Evolutionary conservation across 1,140 invertebrate species (phyloP).

Genomic region (Brachionus angularis): DNA sequence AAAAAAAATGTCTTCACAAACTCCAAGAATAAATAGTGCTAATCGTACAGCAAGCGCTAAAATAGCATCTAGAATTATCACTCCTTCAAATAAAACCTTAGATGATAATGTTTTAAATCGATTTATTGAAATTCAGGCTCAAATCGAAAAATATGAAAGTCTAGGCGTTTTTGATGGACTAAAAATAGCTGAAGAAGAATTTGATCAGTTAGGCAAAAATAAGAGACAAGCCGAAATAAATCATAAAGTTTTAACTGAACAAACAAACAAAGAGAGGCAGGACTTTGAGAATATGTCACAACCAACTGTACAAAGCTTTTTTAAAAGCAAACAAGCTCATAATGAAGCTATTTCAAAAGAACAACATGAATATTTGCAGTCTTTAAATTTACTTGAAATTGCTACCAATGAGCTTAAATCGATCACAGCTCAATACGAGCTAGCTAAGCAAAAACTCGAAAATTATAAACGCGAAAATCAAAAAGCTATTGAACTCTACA

Average conservation of each 20-base stretch:
- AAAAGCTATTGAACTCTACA: slow-evolving; percentile 27
- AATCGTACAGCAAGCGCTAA: neutral
- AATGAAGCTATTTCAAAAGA: slow-evolving; percentile 43
- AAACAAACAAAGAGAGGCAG: slow-evolving; percentile 39
- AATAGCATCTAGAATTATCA: neutral
- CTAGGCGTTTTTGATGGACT: slow-evolving; percentile 28
- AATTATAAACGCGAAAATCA: slow-evolving; percentile 41
- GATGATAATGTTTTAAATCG: slow-evolving; percentile 20
- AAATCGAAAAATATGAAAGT: slow-evolving; percentile 26
- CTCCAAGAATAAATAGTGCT: neutral
- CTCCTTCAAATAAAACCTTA: too few relatives aligned
- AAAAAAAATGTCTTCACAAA: too few relatives aligned
- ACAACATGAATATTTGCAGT: slow-evolving; percentile 35
- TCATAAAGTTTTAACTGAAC: slow-evolving; percentile 40
- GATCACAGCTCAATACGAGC: slow-evolving; percentile 34
- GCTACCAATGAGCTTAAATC: slow-evolving; percentile 21
- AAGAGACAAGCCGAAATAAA: slow-evolving; percentile 43
- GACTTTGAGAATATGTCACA: slow-evolving; percentile 36
- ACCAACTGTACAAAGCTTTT: slow-evolving; percentile 39
- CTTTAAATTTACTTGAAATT: slow-evolving; percentile 34
- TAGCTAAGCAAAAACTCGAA: slow-evolving; percentile 22
- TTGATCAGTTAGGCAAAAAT: slow-evolving; percentile 22
- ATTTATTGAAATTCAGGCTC: slow-evolving; percentile 36
- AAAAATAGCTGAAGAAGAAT: slow-evolving; percentile 38
- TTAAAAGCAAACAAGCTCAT: slow-evolving; percentile 20